Evolutionary conservation across 2,797 vertebrate genomes (phyloP).

Genomic region (Xerus rutilus): DNA sequence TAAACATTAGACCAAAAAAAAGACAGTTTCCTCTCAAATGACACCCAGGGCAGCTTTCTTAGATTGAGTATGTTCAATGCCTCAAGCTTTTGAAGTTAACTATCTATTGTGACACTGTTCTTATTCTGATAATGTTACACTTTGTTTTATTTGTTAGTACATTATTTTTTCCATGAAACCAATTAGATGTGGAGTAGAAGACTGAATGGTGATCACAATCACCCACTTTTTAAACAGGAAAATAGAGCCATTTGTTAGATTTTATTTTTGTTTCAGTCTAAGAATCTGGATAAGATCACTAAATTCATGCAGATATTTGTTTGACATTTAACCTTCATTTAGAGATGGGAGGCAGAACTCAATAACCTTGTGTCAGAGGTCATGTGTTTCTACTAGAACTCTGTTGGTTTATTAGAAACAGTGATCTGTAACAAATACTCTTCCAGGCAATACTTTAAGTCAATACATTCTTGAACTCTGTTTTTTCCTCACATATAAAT

Average conservation of each 20-base stretch:
- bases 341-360: not conserved
- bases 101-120: not conserved
- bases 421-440: not conserved
- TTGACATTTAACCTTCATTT: not conserved
- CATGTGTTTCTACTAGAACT: not conserved
- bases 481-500: not conserved
- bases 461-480: slow-evolving; percentile 5
- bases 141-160: not conserved
- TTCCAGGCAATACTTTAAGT: not conserved
- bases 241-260: not conserved
- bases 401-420: not conserved
- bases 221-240: not conserved
- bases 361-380: not conserved
- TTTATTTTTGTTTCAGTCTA: not conserved
- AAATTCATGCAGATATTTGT: not conserved
- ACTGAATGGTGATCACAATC: not conserved
- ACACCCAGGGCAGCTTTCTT: not conserved
- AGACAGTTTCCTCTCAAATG: not conserved
- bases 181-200: not conserved
- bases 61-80: not conserved
- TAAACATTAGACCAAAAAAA: not conserved
- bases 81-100: not conserved
- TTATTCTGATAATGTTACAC: not conserved
- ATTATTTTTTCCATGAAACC: not conserved
- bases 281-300: not conserved